Percentiles rank a stretch among this genome's conserved stretches.
phyloP scores from a whole-genome alignment of 2,797 vertebrate species.

The Fratercula arctica region DNA sequence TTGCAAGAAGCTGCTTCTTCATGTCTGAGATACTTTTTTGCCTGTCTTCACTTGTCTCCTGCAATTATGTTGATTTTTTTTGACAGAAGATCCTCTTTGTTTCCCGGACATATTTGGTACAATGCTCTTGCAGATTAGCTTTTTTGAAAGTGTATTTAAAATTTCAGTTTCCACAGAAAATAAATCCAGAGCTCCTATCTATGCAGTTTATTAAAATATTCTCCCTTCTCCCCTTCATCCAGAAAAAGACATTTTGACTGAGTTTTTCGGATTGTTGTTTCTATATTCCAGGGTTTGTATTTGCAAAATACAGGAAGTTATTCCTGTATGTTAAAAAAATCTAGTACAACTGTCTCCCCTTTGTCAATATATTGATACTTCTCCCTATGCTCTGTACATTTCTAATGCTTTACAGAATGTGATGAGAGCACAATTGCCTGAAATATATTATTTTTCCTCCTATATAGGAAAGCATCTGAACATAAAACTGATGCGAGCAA shows the following conservation, averaged over 20 bases:
- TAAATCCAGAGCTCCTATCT: neutral
- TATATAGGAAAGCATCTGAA: neutral
- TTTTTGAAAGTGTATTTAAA: neutral
- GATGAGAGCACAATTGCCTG: neutral
- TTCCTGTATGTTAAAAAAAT: neutral
- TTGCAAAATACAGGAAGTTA: neutral
- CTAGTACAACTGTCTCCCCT: neutral
- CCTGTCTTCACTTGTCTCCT: constrained; percentile 10
- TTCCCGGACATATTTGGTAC: neutral
- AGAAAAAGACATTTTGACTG: neutral
- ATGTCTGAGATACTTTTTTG: neutral
- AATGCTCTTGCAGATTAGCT: neutral
- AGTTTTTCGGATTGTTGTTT: neutral
- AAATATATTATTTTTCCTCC: neutral
- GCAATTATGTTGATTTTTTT: constrained; percentile 9
- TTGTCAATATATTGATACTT: neutral
- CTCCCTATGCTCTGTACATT: neutral
- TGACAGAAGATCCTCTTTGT: constrained; percentile 11
- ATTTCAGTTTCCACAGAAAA: neutral
- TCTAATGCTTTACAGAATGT: neutral
- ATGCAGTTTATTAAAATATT: neutral
- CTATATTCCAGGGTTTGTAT: neutral
- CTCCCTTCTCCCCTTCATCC: neutral
- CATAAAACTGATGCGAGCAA: neutral
- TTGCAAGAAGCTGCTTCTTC: neutral